Percentiles rank a stretch among this genome's conserved stretches.
Evolutionary conservation across 2,113 vertebrate genomes (phyloP).

Genomic region (Macrotus californicus): DNA sequence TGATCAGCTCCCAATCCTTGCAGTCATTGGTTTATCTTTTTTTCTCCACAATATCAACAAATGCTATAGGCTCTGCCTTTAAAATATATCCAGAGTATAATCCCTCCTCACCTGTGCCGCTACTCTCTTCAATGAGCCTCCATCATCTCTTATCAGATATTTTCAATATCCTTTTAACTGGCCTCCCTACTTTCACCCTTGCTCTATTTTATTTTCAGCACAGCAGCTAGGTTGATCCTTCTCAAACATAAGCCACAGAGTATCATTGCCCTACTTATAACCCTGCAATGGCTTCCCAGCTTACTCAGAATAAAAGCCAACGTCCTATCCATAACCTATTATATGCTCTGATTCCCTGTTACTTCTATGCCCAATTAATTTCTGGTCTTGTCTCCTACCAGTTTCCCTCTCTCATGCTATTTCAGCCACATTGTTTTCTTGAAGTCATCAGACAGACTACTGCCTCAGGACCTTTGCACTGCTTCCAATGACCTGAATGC

Average conservation of each 20-base stretch:
- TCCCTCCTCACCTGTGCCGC: not conserved
- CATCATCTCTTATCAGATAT: not conserved
- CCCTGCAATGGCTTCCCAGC: not conserved
- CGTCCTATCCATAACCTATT: not conserved
- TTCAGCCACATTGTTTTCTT: not conserved
- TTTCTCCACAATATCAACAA: not conserved
- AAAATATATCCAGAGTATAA: not conserved
- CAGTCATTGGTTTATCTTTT: not conserved
- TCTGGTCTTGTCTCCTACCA: not conserved
- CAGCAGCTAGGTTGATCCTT: not conserved
- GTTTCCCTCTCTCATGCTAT: not conserved
- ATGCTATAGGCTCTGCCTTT: not conserved
- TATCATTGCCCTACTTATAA: not conserved
- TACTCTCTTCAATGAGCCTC: not conserved
- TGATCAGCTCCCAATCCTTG: not conserved
- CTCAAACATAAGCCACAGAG: not conserved
- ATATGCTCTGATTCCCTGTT: not conserved
- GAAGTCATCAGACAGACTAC: not conserved
- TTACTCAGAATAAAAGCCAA: not conserved
- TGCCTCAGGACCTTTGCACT: not conserved
- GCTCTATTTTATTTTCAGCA: not conserved
- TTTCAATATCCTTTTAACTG: not conserved
- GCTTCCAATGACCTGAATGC: not conserved
- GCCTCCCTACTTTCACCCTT: not conserved
- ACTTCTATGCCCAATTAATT: not conserved